Conservation (phyloP, 2,888 invertebrate species). For the Stomorhina lunata region DNA sequence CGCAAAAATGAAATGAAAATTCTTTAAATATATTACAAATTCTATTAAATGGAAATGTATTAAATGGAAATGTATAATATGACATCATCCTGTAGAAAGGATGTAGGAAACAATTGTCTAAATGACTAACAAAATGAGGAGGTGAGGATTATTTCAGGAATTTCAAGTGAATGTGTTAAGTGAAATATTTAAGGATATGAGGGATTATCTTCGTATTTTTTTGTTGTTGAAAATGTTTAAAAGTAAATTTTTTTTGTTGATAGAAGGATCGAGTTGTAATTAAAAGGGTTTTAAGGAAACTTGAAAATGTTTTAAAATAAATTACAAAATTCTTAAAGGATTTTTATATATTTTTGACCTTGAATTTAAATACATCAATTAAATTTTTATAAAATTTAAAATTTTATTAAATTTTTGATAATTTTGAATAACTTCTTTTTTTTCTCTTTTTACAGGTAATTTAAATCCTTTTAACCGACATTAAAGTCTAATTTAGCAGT, state of each 20-base stretch:
- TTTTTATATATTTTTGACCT: too few relatives aligned
- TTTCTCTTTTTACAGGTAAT: background rate
- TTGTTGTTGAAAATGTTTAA: too few relatives aligned
- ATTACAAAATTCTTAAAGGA: too few relatives aligned
- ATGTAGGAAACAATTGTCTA: conserved; percentile 5
- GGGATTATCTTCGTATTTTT: too few relatives aligned
- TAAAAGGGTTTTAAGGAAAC: too few relatives aligned
- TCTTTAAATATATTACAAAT: conserved; percentile 18
- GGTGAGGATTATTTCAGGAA: too few relatives aligned
- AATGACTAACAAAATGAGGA: background rate
- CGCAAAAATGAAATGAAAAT: background rate
- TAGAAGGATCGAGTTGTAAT: too few relatives aligned
- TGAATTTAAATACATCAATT: background rate
- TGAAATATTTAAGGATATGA: too few relatives aligned
- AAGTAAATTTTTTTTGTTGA: too few relatives aligned
- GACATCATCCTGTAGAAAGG: conserved; percentile 26
- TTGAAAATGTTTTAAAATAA: too few relatives aligned
- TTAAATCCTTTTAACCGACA: background rate
- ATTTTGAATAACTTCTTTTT: background rate
- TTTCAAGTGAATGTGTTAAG: too few relatives aligned
- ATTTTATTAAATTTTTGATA: background rate
- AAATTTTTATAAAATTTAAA: background rate
- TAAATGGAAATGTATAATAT: background rate
- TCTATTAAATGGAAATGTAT: conserved; percentile 7
- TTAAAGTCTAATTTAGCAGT: background rate